phyloP scores from a whole-genome alignment of 2,113 vertebrate genomes.

The Smithornis capensis region DNA sequence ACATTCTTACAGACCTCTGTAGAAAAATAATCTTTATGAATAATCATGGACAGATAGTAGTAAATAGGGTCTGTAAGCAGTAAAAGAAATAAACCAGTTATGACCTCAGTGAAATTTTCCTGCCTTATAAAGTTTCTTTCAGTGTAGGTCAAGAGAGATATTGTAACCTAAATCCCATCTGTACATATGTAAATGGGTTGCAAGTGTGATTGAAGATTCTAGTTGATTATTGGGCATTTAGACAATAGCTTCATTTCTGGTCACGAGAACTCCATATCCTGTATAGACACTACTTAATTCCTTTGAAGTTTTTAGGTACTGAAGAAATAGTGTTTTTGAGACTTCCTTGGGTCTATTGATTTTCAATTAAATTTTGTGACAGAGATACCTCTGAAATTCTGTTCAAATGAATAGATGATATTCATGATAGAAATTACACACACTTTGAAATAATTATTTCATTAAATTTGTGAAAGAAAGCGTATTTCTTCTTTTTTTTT shows the following conservation, averaged over 20 bases:
- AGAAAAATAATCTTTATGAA: neutral
- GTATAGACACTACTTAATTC: neutral
- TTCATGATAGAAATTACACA: neutral
- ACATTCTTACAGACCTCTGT: neutral
- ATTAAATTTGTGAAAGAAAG: neutral
- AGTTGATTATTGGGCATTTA: fast-evolving
- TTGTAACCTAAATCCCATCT: neutral
- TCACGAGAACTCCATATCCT: neutral
- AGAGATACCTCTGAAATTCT: neutral
- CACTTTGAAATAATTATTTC: neutral
- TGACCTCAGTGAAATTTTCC: neutral
- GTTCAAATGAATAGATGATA: neutral
- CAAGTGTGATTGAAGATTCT: neutral
- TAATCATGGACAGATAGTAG: neutral
- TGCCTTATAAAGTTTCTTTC: neutral
- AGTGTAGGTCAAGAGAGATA: neutral
- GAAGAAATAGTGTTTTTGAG: fast-evolving
- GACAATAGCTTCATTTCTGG: neutral
- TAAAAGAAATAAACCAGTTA: neutral
- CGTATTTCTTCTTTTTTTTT: neutral
- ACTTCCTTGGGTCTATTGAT: neutral
- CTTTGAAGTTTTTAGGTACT: neutral
- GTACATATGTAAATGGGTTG: neutral
- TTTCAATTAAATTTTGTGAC: neutral
- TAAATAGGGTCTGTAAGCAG: neutral